phyloP scores from a whole-genome alignment of 2,797 vertebrate genomes.

The Hypotaenidia okinawae region DNA sequence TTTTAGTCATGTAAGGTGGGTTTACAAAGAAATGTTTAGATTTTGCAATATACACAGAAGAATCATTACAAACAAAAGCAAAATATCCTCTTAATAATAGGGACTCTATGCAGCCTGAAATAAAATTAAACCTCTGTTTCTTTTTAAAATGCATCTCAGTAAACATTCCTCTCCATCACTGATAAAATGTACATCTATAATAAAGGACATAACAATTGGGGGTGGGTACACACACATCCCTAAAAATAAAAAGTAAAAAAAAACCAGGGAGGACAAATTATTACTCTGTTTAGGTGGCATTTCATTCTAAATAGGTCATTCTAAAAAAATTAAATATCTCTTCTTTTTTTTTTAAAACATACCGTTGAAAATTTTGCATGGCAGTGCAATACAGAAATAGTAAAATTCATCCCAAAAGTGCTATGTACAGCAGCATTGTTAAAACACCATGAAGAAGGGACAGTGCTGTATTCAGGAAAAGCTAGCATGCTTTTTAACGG shows the following conservation, averaged over 20 bases:
- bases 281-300: background rate
- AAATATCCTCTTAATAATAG: slow-evolving; percentile 40
- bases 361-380: slow-evolving; percentile 78
- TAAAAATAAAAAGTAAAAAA: slow-evolving; percentile 53
- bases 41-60: slow-evolving; percentile 65
- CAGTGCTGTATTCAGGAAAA: background rate
- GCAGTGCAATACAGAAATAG: slow-evolving; percentile 83
- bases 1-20: slow-evolving; percentile 77
- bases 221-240: background rate
- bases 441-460: slow-evolving; percentile 41
- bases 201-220: background rate
- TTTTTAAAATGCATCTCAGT: slow-evolving; percentile 54
- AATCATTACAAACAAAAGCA: slow-evolving; percentile 62
- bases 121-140: slow-evolving; percentile 58
- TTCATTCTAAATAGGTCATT: slow-evolving; percentile 58
- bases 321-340: slow-evolving; percentile 65
- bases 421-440: slow-evolving; percentile 76
- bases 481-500: background rate
- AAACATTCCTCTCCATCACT: slow-evolving; percentile 55
- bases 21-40: slow-evolving; percentile 70
- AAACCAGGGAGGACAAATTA: background rate
- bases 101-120: slow-evolving; percentile 46
- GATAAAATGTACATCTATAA: slow-evolving; percentile 62
- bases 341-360: slow-evolving; percentile 74
- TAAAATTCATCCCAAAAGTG: slow-evolving; percentile 76